Conservation (phyloP, 2,888 invertebrate species). For the Orchestes rusci region DNA sequence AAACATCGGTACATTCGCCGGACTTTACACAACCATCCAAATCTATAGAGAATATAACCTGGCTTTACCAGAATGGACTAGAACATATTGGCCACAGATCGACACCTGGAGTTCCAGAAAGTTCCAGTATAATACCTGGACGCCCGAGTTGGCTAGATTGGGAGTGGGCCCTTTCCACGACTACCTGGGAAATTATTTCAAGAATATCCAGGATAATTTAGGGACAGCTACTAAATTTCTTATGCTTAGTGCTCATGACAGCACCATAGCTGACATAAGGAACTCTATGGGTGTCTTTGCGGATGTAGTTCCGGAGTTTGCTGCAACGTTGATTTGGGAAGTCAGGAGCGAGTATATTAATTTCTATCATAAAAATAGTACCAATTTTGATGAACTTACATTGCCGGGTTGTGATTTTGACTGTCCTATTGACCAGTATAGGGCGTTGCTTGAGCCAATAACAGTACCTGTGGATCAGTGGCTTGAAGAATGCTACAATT, state of each 20-base stretch:
- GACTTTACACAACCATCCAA: constrained; percentile 39
- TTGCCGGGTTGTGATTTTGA: constrained; percentile 16
- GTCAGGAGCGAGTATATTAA: constrained; percentile 35
- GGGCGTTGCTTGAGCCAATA: constrained; percentile 10
- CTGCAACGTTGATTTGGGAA: constrained; percentile 61
- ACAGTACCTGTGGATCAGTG: constrained; percentile 7
- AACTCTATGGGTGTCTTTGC: constrained; percentile 60
- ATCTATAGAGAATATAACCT: constrained; percentile 39
- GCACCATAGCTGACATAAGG: constrained; percentile 62
- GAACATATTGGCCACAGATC: constrained; percentile 54
- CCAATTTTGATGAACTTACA: constrained; percentile 11
- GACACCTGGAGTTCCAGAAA: constrained; percentile 46
- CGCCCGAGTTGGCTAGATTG: constrained; percentile 48
- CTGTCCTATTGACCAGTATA: constrained; percentile 13
- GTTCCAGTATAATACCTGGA: constrained; percentile 47
- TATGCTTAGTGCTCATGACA: constrained; percentile 62
- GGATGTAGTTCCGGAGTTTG: constrained; percentile 56
- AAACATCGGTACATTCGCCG: constrained; percentile 46
- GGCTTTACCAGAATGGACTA: constrained; percentile 28
- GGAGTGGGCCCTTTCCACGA: constrained; percentile 35
- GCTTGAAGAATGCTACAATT: constrained; percentile 14
- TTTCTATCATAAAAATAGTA: constrained; percentile 22
- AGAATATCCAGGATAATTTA: constrained; percentile 5
- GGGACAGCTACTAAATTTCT: constrained; percentile 19
- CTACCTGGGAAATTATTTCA: constrained; percentile 22